Conservation (phyloP, 2,113 vertebrate species). For the Mobula birostris region DNA sequence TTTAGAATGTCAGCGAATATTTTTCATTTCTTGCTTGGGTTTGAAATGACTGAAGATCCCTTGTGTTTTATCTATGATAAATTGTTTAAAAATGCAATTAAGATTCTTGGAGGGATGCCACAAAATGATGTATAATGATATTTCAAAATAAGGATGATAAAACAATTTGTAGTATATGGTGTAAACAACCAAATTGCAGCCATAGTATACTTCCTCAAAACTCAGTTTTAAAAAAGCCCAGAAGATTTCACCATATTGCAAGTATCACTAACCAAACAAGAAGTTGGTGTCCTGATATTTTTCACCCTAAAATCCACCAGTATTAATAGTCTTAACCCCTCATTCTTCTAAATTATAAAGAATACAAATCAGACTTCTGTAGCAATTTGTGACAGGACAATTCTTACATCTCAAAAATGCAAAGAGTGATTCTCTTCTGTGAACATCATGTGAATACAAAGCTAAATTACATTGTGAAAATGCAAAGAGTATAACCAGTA, state of each 20-base stretch:
- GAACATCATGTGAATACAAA: no score
- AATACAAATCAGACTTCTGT: no score
- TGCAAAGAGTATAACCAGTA: no score
- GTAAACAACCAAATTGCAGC: conserved; percentile 32
- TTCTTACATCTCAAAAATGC: no score
- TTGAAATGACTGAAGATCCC: conserved; percentile 37
- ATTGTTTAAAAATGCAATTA: conserved; percentile 38
- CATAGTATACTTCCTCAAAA: conserved; percentile 18
- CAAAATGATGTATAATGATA: conserved; percentile 35
- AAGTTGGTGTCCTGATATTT: neutral
- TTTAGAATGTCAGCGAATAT: conserved; percentile 8
- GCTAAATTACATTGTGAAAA: no score
- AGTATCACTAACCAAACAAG: neutral
- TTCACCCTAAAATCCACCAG: no score
- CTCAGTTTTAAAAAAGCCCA: neutral
- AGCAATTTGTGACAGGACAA: no score
- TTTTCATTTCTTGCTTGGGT: conserved; percentile 27
- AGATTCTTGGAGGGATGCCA: conserved; percentile 36
- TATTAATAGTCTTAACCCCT: no score
- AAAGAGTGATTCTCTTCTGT: no score
- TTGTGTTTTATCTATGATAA: conserved; percentile 35
- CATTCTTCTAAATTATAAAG: no score
- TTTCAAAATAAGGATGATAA: conserved; percentile 37
- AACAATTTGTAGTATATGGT: conserved; percentile 36
- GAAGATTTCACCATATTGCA: neutral